Base-by-base conservation (phyloP, 2,888 invertebrate species). In the Lepidocyrtinus sp. region DNA sequence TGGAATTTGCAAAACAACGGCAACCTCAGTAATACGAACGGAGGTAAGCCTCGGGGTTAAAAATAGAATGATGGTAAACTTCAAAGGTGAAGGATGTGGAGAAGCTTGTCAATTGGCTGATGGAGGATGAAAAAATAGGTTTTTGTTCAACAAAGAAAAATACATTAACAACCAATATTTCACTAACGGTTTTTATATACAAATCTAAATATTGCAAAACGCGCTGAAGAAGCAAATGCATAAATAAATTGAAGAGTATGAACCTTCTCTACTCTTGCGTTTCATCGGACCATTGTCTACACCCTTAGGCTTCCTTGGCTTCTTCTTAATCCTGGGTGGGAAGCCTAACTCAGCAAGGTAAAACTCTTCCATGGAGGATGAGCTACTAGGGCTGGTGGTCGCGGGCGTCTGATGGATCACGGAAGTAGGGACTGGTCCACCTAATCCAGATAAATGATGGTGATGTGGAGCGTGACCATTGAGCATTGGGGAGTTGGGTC, bases 191-290 rank as follows among this genome's bases (percentile, higher is more conserved):
- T 3, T 3, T 55, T 12, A 3, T 7, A 55, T 55, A n/a, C 7
- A 55, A 55, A 2, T 55, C 9, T 9, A n/a, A 55, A 55, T n/a
- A 36, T 36, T 36, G 12, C 5, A 7, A 7, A 7, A 7, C 36
- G 5, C 36, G 12, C 12, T 36, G 12, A 36, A 7, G 5, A 7
- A 7, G 5, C 17, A 2, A 55, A n/a, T 3, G n/a, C n/a, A n/a
- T 55, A 7, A 55, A 55, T n/a, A 55, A 55, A 55, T 15, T 55
- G 55, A 17, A n/a, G n/a, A n/a, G 55, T 55, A 55, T 55, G 9
- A 55, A 89, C 90, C 97, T 91, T 98, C 98, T 88, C 97, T 92
- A 89, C 95, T 96, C 90, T 96, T 96, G 89, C 97, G 92, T 89
- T 97, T 97, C 90, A 88, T 87, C 50, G 88, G 87, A 86, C 89